These are phyloP conservation scores for Iguana delicatissima DNA, from an alignment of 2,797 vertebrate genomes.

Conservation along the genomic window DNA sequence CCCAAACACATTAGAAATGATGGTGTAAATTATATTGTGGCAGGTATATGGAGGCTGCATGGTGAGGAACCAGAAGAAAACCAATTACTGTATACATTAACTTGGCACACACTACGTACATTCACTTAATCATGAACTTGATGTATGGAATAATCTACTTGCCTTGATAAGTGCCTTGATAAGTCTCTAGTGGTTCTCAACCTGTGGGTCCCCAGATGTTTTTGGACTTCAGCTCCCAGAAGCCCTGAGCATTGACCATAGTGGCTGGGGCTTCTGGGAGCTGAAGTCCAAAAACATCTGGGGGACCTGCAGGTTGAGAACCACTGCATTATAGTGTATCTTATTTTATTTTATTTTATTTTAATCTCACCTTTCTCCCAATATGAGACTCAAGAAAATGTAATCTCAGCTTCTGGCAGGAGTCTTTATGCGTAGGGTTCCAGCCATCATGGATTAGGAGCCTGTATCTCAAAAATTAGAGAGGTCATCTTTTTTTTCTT, in stretches of 20 bases:
- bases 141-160: not conserved
- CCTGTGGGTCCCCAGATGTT: too few species aligned
- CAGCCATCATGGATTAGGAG: not conserved
- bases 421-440: not conserved
- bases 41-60: not conserved
- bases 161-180: not conserved
- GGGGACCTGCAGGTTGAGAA: too few species aligned
- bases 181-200: too few species aligned
- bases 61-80: not conserved
- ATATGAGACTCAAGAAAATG: too few species aligned
- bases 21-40: not conserved
- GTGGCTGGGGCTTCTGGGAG: too few species aligned
- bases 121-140: not conserved
- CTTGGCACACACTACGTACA: too few species aligned
- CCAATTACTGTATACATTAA: not conserved
- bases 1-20: slow-evolving; percentile 16
- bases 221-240: too few species aligned
- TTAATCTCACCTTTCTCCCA: too few species aligned
- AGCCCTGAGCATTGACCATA: too few species aligned
- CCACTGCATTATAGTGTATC: too few species aligned
- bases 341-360: too few species aligned
- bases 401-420: not conserved
- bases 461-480: not conserved
- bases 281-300: too few species aligned
- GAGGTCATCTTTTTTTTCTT: not conserved